Evolutionary conservation across 2,888 invertebrate species (phyloP), one percentile per base, ranked within the genome.

Genomic region (Ornithoptera alexandrae): DNA sequence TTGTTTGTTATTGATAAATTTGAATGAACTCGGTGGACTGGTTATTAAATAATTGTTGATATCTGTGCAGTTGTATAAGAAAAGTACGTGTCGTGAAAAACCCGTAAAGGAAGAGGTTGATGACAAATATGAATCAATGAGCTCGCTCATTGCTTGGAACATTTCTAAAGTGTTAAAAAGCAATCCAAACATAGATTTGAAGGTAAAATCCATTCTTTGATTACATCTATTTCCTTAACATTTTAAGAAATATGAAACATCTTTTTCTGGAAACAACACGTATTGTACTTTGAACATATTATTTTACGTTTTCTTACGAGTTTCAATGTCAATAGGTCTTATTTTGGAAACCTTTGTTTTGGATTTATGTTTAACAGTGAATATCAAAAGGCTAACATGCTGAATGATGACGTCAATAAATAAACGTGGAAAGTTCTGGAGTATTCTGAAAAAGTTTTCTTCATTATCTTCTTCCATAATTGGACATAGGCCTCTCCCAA

Each of bases 81-180:
- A 64, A 53, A 58, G 39, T 30, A 50, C 30, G 17, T 20, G 22
- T 17, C 46, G 24, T 18, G 22, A 61, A 65, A 68, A 65, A 62
- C 22, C 39, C 60, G 42, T 62, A 7, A 30, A 20, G 1, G 30
- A n/a, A n/a, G 15, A 53, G 1, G 24, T 20, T 2, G 60, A 63
- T 60, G 74, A 75, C 59, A 76, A 76, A 77, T 53, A 80, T 62
- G 70, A 81, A 10, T 90, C 91, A 18, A 82, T 91, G 79, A 77
- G 77, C 57, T 80, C 84, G 67, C 79, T 90, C 36, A 84, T 91
- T 68, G 66, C 81, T 71, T 92, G 92, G 92, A 92, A 92, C 72
- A 78, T 92, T 72, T 78, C 85, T 3, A 92, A 90, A 78, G 89
- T 84, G 4, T 65, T 87, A 46, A 86, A 90, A 74, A 79, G 76